phyloP scores from a whole-genome alignment of 2,797 vertebrate species.

The Spinus pinus region DNA sequence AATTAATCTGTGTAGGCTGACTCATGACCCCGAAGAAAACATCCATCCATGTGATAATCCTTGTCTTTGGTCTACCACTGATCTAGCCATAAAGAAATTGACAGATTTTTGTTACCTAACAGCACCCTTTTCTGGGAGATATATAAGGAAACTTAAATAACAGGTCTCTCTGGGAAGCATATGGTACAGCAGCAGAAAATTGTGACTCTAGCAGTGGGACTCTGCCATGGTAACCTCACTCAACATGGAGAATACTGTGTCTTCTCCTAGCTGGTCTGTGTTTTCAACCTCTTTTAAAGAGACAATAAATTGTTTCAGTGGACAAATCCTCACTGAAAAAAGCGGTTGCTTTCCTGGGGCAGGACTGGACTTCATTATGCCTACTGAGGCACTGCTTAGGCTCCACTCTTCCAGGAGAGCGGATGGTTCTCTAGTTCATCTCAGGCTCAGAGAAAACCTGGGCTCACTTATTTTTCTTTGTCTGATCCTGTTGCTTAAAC shows the following conservation, averaged over 20 bases:
- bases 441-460: neutral
- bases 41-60: neutral
- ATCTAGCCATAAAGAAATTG: neutral
- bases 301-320: neutral
- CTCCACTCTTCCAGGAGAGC: neutral
- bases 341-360: neutral
- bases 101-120: slow-evolving; percentile 10
- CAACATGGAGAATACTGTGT: neutral
- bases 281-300: neutral
- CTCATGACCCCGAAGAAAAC: neutral
- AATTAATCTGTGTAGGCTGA: neutral
- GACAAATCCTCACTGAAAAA: neutral
- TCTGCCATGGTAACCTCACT: neutral
- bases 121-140: neutral
- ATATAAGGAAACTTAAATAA: neutral
- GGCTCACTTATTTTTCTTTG: neutral
- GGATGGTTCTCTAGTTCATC: neutral
- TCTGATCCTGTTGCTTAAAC: neutral
- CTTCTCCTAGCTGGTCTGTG: neutral
- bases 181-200: neutral
- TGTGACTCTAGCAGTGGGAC: neutral
- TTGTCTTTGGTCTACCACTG: neutral
- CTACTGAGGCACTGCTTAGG: neutral
- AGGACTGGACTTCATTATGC: neutral
- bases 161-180: neutral